Evolutionary conservation across 2,797 vertebrate genomes (phyloP).

Genomic region (Lacerta viridis): DNA sequence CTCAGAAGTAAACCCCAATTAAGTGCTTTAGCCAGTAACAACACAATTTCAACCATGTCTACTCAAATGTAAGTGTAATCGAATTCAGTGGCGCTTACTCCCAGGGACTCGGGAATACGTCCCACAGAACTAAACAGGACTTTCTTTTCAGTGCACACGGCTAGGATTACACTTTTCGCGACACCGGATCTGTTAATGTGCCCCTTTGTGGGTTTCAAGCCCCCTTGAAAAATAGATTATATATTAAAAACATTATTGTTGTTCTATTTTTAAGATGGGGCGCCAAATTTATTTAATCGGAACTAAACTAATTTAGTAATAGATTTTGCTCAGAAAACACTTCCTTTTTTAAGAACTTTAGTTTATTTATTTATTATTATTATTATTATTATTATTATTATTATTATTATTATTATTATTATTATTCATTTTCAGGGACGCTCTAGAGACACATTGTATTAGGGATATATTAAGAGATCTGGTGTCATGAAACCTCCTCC

Average conservation of each 20-base stretch:
- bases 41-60: no score
- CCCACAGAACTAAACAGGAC: background rate
- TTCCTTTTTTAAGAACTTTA: background rate
- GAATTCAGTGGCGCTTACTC: no score
- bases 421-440: background rate
- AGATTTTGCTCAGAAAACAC: background rate
- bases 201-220: background rate
- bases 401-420: no score
- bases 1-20: no score
- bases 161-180: background rate
- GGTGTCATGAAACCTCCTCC: background rate
- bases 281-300: background rate
- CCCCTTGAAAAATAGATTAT: background rate
- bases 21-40: no score
- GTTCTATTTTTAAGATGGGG: background rate
- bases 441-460: background rate
- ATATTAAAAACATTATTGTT: background rate
- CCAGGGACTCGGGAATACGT: background rate
- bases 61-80: no score
- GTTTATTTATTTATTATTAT: no score
- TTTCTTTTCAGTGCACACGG: background rate
- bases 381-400: no score
- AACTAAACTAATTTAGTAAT: background rate
- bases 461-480: background rate
- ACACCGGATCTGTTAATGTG: background rate